A percentile compares a stretch with the other conserved stretches of the same genome.
Evolutionary conservation across 2,888 invertebrate genomes (phyloP).

Genomic region (Nebria brevicollis): DNA sequence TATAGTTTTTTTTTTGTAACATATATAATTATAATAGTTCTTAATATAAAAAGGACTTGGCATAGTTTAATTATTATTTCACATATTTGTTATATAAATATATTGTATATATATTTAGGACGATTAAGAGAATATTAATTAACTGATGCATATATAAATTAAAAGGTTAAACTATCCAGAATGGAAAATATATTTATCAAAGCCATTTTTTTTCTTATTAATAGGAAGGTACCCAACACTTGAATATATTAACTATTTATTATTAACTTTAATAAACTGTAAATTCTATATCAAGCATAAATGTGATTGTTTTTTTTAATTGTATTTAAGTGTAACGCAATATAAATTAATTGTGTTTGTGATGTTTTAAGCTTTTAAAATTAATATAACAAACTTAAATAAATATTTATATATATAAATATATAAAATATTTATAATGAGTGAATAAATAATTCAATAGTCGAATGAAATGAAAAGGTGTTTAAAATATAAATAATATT

Average conservation of each 20-base stretch:
- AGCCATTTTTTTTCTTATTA: conserved; percentile 13
- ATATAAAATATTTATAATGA: neutral
- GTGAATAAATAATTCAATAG: no score
- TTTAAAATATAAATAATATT: no score
- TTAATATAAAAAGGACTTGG: conserved; percentile 39
- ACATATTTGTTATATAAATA: neutral
- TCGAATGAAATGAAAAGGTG: no score
- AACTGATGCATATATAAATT: conserved; percentile 19
- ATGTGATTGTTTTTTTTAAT: no score
- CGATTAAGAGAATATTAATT: conserved; percentile 15
- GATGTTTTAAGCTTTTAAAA: no score
- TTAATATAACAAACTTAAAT: conserved; percentile 15
- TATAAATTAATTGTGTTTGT: conserved; percentile 2
- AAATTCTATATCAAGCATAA: neutral
- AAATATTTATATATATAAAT: neutral
- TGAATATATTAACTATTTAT: conserved; percentile 27
- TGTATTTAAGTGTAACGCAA: neutral
- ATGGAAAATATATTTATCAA: conserved; percentile 22
- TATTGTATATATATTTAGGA: neutral
- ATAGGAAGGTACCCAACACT: conserved; percentile 44
- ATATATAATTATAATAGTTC: conserved; percentile 27
- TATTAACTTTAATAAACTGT: conserved; percentile 17
- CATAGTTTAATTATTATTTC: neutral
- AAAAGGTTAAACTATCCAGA: conserved; percentile 4
- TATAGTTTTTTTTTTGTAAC: conserved; percentile 8